Percentiles rank a stretch among this genome's conserved stretches.
These are phyloP conservation scores for Dendrocopos noguchii DNA, from an alignment of 2,113 vertebrate genomes.

Conservation along the genomic window DNA sequence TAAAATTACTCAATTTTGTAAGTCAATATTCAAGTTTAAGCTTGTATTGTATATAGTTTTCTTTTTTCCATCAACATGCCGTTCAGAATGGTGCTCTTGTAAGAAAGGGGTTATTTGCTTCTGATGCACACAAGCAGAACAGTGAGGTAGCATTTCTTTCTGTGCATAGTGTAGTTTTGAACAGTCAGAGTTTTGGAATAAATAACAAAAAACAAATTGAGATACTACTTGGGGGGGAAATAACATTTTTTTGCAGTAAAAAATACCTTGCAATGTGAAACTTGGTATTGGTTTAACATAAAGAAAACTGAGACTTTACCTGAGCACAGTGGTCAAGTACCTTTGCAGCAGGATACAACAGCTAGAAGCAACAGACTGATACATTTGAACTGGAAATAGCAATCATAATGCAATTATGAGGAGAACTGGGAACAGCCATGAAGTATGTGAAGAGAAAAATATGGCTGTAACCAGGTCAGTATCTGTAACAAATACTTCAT, in stretches of 20 bases:
- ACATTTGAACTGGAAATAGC: conserved; percentile 20
- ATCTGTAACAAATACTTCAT: not conserved
- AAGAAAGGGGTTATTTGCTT: not conserved
- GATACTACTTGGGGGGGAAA: not conserved
- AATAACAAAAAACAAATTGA: not conserved
- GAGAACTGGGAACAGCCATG: not conserved
- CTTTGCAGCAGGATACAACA: conserved; percentile 33
- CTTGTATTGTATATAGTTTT: not conserved
- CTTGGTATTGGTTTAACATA: not conserved
- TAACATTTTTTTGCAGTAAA: not conserved
- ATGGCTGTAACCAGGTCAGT: not conserved
- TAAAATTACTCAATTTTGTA: not conserved
- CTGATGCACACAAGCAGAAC: not conserved
- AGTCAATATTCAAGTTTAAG: not conserved
- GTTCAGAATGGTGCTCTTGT: not conserved
- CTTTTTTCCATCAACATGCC: not conserved
- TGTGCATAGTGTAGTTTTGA: not conserved
- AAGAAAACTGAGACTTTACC: not conserved
- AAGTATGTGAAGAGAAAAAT: conserved; percentile 35
- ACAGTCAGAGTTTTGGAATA: not conserved
- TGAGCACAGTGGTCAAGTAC: not conserved
- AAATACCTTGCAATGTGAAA: not conserved
- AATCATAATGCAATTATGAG: not conserved
- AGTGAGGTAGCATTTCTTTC: not conserved
- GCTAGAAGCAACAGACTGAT: conserved; percentile 20